A percentile compares a stretch with the other conserved stretches of the same genome.
phyloP scores from a whole-genome alignment of 2,888 invertebrate genomes.

The Clostera curtula region DNA sequence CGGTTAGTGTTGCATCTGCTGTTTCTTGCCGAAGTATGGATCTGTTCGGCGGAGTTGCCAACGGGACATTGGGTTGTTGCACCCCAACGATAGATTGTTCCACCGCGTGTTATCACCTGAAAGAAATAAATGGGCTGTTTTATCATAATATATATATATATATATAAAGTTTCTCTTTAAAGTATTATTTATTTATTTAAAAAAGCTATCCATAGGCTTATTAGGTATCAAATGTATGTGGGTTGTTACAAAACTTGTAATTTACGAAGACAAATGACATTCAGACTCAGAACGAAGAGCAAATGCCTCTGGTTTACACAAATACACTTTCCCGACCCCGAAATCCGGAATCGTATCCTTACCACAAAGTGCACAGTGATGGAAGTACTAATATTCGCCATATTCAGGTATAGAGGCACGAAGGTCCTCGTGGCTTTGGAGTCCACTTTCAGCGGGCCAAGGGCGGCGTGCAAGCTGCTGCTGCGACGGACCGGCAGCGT shows the following conservation, averaged over 20 bases:
- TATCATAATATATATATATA: no score
- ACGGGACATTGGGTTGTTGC: constrained; percentile 62
- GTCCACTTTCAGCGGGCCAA: constrained; percentile 41
- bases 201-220: no score
- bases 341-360: constrained; percentile 10
- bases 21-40: constrained; percentile 36
- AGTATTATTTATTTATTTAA: no score
- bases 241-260: no score
- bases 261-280: no score
- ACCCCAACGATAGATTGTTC: constrained; percentile 64
- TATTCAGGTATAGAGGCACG: constrained; percentile 50
- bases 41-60: constrained; percentile 32
- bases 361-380: constrained; percentile 64
- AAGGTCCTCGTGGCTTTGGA: constrained; percentile 32
- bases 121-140: constrained; percentile 5
- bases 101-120: constrained; percentile 63
- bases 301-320: no score
- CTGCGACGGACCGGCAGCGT: constrained; percentile 26
- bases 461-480: constrained; percentile 30
- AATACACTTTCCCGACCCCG: no score
- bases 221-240: no score
- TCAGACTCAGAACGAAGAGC: no score
- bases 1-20: constrained; percentile 29
- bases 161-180: no score
- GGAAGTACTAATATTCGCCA: constrained; percentile 30